Percentiles rank a stretch among this genome's conserved stretches.
Evolutionary conservation across 1,140 invertebrate species (phyloP).

Genomic region (Babylonia areolata): DNA sequence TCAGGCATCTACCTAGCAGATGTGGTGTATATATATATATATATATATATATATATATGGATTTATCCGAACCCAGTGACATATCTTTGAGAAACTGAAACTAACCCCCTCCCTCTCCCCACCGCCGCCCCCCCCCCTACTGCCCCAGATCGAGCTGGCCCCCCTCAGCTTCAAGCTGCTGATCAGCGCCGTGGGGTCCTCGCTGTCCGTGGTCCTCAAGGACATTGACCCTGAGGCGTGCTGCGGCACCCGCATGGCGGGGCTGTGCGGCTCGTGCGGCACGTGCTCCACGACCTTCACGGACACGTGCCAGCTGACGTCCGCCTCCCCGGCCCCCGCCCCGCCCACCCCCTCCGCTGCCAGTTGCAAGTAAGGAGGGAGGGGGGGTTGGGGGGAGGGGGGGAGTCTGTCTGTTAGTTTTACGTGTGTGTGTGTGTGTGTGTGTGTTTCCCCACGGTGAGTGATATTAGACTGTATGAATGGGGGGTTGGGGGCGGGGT

Average conservation of each 20-base stretch:
- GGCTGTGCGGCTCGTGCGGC: slow-evolving; percentile 10
- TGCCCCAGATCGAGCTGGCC: not conserved
- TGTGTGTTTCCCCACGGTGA: too few relatives aligned
- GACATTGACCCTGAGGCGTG: not conserved
- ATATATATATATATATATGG: too few relatives aligned
- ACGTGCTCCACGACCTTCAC: not conserved
- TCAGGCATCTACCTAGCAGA: too few relatives aligned
- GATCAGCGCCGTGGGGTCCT: not conserved
- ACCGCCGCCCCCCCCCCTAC: not conserved
- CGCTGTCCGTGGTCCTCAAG: not conserved
- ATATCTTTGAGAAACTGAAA: too few relatives aligned
- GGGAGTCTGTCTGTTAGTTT: too few relatives aligned
- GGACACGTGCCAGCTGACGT: not conserved
- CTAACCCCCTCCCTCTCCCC: too few relatives aligned
- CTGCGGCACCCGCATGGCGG: not conserved
- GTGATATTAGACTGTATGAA: too few relatives aligned
- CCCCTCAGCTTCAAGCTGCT: not conserved
- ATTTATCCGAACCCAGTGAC: too few relatives aligned
- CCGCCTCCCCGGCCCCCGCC: not conserved
- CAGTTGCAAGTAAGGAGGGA: not conserved
- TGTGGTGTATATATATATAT: too few relatives aligned
- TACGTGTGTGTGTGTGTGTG: too few relatives aligned
- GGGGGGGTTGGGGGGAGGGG: too few relatives aligned
- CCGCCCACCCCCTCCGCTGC: not conserved
- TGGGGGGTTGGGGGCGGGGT: not conserved